Conservation (phyloP, 2,888 invertebrate genomes). For the Tetragnatha montana region DNA sequence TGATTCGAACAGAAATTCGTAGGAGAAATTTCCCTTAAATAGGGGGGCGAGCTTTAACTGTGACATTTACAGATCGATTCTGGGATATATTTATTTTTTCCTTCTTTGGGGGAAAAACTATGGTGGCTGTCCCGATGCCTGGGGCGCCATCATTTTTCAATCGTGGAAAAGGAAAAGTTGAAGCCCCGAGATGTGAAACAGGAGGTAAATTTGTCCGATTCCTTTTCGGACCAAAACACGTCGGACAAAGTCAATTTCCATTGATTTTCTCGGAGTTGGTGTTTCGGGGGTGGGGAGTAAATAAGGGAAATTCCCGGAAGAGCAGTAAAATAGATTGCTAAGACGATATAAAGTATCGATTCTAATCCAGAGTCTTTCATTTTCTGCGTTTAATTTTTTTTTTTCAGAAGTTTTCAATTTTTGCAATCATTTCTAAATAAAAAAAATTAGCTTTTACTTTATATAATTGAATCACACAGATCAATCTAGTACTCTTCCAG, state of each 20-base stretch:
- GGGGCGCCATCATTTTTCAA: slow-evolving; percentile 48
- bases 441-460: no score
- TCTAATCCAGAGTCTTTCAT: no score
- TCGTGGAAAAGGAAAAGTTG: slow-evolving; percentile 18
- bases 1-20: slow-evolving; percentile 19
- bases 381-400: no score
- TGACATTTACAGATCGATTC: slow-evolving; percentile 44
- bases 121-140: background rate
- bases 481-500: no score
- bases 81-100: background rate
- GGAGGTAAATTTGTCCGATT: slow-evolving; percentile 36
- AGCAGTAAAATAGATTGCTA: no score
- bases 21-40: slow-evolving; percentile 10
- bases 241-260: slow-evolving; percentile 42
- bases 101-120: background rate
- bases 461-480: no score
- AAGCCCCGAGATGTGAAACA: slow-evolving; percentile 12
- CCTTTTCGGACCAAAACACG: slow-evolving; percentile 10
- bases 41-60: slow-evolving; percentile 26
- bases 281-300: background rate
- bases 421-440: no score
- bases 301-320: slow-evolving; percentile 1
- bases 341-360: no score
- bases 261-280: background rate
- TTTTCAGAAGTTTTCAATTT: no score